Evolutionary conservation across 2,797 vertebrate species (phyloP).

Genomic region (Numenius phaeopus): DNA sequence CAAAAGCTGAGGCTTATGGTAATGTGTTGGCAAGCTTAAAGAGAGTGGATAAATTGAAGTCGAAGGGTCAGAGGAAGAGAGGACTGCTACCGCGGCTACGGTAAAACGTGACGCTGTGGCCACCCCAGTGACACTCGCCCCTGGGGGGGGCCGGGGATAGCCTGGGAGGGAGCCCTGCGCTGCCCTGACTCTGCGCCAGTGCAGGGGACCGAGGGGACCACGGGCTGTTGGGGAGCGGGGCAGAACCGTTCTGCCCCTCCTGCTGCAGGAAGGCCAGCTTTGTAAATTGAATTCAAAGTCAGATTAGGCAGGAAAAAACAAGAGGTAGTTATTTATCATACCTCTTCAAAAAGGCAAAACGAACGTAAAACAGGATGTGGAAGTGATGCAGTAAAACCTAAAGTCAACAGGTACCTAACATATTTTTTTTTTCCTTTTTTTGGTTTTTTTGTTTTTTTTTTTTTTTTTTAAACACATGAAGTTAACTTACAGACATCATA

Average conservation of each 20-base stretch:
- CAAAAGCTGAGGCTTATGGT: conserved; percentile 50
- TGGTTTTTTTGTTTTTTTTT: not conserved
- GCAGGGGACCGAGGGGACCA: not conserved
- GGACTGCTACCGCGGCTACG: not conserved
- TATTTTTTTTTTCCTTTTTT: not conserved
- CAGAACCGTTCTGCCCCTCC: conserved; percentile 25
- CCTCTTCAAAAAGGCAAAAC: conserved; percentile 63
- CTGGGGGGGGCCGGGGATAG: not conserved
- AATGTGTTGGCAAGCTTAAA: conserved; percentile 37
- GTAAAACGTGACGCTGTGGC: not conserved
- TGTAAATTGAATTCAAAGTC: conserved; percentile 62
- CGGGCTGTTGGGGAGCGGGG: not conserved
- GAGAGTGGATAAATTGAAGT: not conserved
- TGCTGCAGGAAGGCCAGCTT: conserved; percentile 18
- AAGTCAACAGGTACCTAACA: conserved; percentile 56
- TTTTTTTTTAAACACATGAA: conserved; percentile 63
- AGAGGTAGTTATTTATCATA: conserved; percentile 68
- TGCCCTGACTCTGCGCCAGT: not conserved
- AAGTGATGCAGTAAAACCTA: conserved; percentile 68
- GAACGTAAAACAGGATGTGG: not conserved
- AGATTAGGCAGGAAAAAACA: conserved; percentile 69
- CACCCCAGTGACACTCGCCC: not conserved
- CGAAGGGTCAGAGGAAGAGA: not conserved
- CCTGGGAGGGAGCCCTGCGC: not conserved
- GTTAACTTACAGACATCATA: conserved; percentile 76